These are phyloP conservation scores for Cardiocondyla obscurior DNA, from an alignment of 1,140 invertebrate genomes.

Conservation along the genomic window DNA sequence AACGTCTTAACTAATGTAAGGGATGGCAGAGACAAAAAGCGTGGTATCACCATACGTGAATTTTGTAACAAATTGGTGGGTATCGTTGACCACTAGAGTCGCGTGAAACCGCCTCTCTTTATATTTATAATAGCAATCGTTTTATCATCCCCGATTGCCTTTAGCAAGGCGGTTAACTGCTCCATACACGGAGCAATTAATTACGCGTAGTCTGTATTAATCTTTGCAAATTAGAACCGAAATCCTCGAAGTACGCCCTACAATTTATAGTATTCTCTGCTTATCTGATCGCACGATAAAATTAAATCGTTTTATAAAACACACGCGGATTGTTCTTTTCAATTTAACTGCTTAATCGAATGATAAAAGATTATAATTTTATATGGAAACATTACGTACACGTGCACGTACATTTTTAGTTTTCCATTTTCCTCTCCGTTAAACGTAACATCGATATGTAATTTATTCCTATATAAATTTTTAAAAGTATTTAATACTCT, in stretches of 20 bases:
- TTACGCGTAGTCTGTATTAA: conserved; percentile 63
- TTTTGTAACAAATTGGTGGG: conserved; percentile 62
- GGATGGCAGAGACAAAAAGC: conserved; percentile 58
- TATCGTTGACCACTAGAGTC: conserved; percentile 60
- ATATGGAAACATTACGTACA: conserved; percentile 1
- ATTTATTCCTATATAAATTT: neutral
- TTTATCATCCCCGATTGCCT: conserved; percentile 64
- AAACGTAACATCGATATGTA: neutral
- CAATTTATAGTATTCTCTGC: conserved; percentile 57
- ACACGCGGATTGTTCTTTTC: conserved; percentile 21
- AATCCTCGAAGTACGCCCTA: conserved; percentile 53
- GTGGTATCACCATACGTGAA: conserved; percentile 35
- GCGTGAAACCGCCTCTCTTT: conserved; percentile 53
- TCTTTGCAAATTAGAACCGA: conserved; percentile 67
- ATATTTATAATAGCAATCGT: conserved; percentile 66
- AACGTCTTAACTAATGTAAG: conserved; percentile 55
- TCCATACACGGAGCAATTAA: conserved; percentile 60
- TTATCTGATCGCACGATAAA: conserved; percentile 5
- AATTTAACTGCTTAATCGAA: neutral
- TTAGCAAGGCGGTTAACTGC: conserved; percentile 52
- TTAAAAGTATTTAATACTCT: conserved; percentile 3
- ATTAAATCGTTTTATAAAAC: conserved; percentile 39
- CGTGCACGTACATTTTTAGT: no score
- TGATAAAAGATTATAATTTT: neutral
- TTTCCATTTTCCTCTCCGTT: neutral